Evolutionary conservation across 2,113 vertebrate genomes (phyloP).

Genomic region (Sprattus sprattus): DNA sequence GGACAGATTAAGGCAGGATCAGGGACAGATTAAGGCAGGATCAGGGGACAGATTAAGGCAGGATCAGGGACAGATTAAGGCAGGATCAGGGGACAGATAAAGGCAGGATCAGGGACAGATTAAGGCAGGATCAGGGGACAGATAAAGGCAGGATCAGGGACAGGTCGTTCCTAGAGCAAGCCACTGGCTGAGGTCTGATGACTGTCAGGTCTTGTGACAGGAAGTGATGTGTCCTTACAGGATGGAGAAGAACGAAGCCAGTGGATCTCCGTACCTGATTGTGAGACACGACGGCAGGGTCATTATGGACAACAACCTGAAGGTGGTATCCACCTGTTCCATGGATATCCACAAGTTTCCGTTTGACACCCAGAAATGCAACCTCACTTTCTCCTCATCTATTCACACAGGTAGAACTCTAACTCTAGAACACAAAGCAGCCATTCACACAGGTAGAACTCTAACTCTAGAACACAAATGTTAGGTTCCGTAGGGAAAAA

Average conservation of each 20-base stretch:
- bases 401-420: conserved; percentile 22
- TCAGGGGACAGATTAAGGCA: no score
- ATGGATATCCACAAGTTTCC: conserved; percentile 47
- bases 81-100: no score
- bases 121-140: no score
- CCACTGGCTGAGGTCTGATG: no score
- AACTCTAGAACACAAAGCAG: neutral
- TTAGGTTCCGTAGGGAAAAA: no score
- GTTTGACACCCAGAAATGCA: conserved; percentile 46
- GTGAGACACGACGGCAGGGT: conserved; percentile 33
- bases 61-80: no score
- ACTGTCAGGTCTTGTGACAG: neutral
- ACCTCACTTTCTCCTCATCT: conserved; percentile 31
- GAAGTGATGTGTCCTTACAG: conserved; percentile 8
- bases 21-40: no score
- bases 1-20: no score
- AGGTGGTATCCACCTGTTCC: conserved; percentile 32
- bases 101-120: no score
- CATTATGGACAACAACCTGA: neutral
- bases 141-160: no score
- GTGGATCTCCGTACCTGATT: conserved; percentile 17
- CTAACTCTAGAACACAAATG: neutral
- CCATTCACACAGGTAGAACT: neutral
- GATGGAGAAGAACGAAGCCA: conserved; percentile 11
- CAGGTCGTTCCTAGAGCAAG: no score